phyloP scores from a whole-genome alignment of 2,113 vertebrate genomes.

The Atrichornis clamosus region DNA sequence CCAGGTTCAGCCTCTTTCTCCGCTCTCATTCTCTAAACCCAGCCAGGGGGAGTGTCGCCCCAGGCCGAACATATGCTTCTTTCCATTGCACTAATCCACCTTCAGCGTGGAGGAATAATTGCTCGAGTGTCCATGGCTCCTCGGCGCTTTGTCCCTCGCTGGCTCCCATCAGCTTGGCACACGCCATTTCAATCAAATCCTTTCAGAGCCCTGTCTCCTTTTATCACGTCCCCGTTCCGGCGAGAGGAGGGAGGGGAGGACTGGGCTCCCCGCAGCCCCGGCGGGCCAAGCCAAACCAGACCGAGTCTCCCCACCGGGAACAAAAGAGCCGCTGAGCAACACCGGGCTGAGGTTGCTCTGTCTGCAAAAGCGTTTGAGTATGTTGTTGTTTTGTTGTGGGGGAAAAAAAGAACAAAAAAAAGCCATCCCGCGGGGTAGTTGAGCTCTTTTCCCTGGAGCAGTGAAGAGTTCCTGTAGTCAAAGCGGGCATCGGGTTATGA shows the following conservation, averaged over 20 bases:
- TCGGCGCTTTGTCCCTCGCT: constrained; percentile 97
- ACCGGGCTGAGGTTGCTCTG: background rate
- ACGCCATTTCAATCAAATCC: constrained; percentile 99
- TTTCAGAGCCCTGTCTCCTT: constrained; percentile 87
- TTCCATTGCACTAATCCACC: constrained; percentile 99
- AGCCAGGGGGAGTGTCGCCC: constrained; percentile 98
- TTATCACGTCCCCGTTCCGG: constrained; percentile 87
- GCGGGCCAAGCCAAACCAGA: background rate
- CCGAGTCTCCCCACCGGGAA: background rate
- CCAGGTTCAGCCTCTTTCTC: constrained; percentile 82
- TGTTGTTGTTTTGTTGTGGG: background rate
- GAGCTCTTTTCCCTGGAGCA: background rate
- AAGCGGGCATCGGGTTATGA: background rate
- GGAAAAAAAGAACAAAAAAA: rapidly evolving
- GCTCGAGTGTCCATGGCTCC: constrained; percentile 98
- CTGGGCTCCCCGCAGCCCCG: constrained; percentile 68
- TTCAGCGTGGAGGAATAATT: constrained; percentile 99
- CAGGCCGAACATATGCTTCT: constrained; percentile 99
- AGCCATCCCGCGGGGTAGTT: background rate
- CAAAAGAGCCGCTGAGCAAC: constrained; percentile 41
- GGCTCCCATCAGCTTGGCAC: constrained; percentile 98
- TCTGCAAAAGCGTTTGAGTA: background rate
- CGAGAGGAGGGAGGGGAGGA: constrained; percentile 76
- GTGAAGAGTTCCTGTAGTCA: background rate
- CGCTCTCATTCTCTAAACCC: constrained; percentile 91